Evolutionary conservation across 2,797 vertebrate species (phyloP), one percentile per base, ranked within the genome.

Genomic region (Microchirus variegatus): DNA sequence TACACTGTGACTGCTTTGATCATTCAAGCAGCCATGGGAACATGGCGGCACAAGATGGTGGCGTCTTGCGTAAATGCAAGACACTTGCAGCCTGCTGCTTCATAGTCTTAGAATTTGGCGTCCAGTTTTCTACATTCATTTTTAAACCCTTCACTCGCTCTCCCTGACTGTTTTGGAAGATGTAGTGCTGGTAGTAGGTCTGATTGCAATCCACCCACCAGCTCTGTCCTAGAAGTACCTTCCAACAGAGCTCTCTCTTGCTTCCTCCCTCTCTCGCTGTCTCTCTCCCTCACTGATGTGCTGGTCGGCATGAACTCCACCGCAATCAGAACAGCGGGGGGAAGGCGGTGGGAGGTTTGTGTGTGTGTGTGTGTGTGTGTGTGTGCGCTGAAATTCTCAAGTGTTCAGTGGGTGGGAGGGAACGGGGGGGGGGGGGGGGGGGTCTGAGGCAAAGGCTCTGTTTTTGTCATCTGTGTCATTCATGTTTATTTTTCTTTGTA

Each of bases 171-270:
- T 44, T 42, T 62, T 2, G 40, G 22, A 67, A 66, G 70, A 76
- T 64, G 74, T 38, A 50, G 75, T 51, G 41, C 65, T 52, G 43
- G 18, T 59, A 19, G 73, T 77, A 58, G 73, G 71, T 68, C 78
- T 89, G 83, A 87, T 87, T 84, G 83, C 83, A 71, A 59, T 85
- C 87, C 86, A 63, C 90, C 90, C 87, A 89, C 90, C 58, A 54
- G 61, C 67, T 84, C 86, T 42, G 72, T 86, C 82, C 79, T 67
- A 56, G 59, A 69, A 58, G 66, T 63, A 36, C 81, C 82, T 68
- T 55, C 80, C 59, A 77, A 74, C 76, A 44, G 59, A 59, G 68
- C 80, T 59, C 38, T 46, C 49, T 57, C 72, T 58, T 47, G 58
- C 65, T 48, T 43, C 67, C 45, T 68, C 13, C 13, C 17, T 35